Evolutionary conservation across 2,113 vertebrate species (phyloP), one percentile per base, ranked within the genome.

Genomic region (Vanacampus margaritifer): DNA sequence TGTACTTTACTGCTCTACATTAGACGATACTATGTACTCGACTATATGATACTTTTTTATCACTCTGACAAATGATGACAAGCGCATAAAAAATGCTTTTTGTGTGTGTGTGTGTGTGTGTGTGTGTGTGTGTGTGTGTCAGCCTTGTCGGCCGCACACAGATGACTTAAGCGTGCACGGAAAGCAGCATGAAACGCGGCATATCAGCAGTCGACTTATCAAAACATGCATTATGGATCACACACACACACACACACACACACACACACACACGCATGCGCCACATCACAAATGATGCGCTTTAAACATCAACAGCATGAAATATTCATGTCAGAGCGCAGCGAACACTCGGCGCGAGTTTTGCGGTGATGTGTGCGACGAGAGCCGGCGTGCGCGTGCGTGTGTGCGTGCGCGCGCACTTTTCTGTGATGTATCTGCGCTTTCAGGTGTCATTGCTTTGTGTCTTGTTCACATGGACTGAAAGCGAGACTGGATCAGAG

Each of bases 211-310:
- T 89, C 75, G 81, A 90, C 86, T 88, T 85, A 88, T 83, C 86
- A 86, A 91, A 89, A 76, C 88, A 88, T 90, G 87, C 87, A 92
- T 89, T 88, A 90, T 88, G 89, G 83, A 89, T 86, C 84, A 85
- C 70, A 10, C 39, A 12, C 39, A 32, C 28, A 4, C 28, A 4
- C 28, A 32, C 28, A 4, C 28, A 32, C 39, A 11, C n/a, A n/a
- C n/a, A n/a, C n/a, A n/a, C n/a, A 24, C 54, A 23, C 81, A 60
- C 81, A 35, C 80, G 79, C 79, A 45, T 67, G 48, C 65, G 65
- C 68, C 82, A 80, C 84, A 86, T 87, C 79, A 79, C 85, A 90
- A 89, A 89, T 84, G 80, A 87, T 81, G 80, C 85, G 87, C 85
- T 88, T 88, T 87, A 89, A 90, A 85, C 85, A 86, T 87, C 86